Percentiles rank a stretch among this genome's conserved stretches.
Conservation (phyloP, 2,797 vertebrate species). For the Apogon talboti region DNA sequence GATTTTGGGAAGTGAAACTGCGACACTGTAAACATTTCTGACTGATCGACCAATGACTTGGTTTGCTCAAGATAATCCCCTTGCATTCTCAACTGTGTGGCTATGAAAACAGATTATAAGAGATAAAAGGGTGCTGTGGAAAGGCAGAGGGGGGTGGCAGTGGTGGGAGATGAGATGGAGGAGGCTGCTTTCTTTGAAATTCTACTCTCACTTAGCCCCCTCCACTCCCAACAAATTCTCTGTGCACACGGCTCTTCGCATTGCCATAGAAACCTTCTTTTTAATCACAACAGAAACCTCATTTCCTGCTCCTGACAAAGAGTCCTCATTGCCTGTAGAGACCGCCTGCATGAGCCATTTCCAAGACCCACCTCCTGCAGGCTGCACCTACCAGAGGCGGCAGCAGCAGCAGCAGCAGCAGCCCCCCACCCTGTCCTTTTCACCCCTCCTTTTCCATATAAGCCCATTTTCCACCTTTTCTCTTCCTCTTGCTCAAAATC, state of each 20-base stretch:
- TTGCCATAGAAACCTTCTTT: constrained; percentile 84
- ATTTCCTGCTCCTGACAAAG: constrained; percentile 85
- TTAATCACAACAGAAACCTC: constrained; percentile 85
- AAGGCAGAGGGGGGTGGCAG: constrained; percentile 62
- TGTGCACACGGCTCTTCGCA: constrained; percentile 81
- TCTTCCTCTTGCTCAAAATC: constrained; percentile 34
- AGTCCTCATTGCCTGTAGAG: constrained; percentile 77
- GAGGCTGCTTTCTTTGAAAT: constrained; percentile 84
- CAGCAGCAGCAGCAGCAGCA: constrained; percentile 24
- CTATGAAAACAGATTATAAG: constrained; percentile 76
- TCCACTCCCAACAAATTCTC: constrained; percentile 67
- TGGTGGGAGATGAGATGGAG: constrained; percentile 72
- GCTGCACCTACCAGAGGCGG: constrained; percentile 62
- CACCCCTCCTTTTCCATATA: constrained; percentile 63
- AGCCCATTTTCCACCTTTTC: constrained; percentile 67
- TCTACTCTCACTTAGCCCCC: constrained; percentile 80
- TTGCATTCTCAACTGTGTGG: constrained; percentile 59
- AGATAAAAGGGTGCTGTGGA: constrained; percentile 73
- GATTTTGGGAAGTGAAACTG: constrained; percentile 55
- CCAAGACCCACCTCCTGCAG: constrained; percentile 66
- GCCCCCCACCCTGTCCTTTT: constrained; percentile 18
- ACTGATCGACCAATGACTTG: constrained; percentile 46
- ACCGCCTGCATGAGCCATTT: constrained; percentile 73
- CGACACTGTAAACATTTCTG: constrained; percentile 46
- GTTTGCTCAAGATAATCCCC: constrained; percentile 61